phyloP scores from a whole-genome alignment of 2,113 vertebrate genomes.

The Zosterops japonicus region DNA sequence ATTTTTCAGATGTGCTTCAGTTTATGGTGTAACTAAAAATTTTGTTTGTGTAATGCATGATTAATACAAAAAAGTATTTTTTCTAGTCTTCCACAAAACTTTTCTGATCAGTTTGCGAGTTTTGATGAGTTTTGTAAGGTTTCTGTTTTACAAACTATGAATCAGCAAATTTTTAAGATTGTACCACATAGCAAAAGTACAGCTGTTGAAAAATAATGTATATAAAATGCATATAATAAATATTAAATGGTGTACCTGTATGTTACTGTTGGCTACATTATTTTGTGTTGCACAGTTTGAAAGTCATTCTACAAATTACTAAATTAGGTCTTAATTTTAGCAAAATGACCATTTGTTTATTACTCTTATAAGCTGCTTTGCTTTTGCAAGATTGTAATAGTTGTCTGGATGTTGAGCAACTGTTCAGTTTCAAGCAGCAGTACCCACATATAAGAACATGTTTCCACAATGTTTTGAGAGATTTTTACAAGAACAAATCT shows the following conservation, averaged over 20 bases:
- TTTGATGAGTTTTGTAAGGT: slow-evolving; percentile 96
- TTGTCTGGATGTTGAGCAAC: slow-evolving; percentile 55
- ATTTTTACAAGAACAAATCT: background rate
- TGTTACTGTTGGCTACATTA: slow-evolving; percentile 81
- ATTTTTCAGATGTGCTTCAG: slow-evolving; percentile 81
- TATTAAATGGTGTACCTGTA: slow-evolving; percentile 99
- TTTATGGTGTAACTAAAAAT: slow-evolving; percentile 88
- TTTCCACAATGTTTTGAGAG: background rate
- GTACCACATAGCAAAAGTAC: slow-evolving; percentile 93
- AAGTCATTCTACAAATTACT: slow-evolving; percentile 69
- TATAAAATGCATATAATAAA: slow-evolving; percentile 99
- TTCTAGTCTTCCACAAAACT: slow-evolving; percentile 98
- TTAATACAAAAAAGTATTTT: slow-evolving; percentile 98
- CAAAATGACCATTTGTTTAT: slow-evolving; percentile 63
- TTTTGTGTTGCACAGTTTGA: slow-evolving; percentile 78
- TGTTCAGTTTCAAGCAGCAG: slow-evolving; percentile 42
- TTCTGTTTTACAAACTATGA: slow-evolving; percentile 94
- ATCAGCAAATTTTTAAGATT: slow-evolving; percentile 97
- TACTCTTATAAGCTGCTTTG: slow-evolving; percentile 53
- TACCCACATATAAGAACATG: slow-evolving; percentile 60
- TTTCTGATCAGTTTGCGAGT: slow-evolving; percentile 92
- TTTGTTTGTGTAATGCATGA: slow-evolving; percentile 99
- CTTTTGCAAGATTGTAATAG: slow-evolving; percentile 62
- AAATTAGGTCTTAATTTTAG: slow-evolving; percentile 71
- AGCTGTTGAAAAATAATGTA: slow-evolving; percentile 95